Percentiles rank a stretch among this genome's conserved stretches.
These are phyloP conservation scores for Geodia barretti DNA, from an alignment of 37 sponge, comb jelly and placozoan species.

Conservation along the genomic window DNA sequence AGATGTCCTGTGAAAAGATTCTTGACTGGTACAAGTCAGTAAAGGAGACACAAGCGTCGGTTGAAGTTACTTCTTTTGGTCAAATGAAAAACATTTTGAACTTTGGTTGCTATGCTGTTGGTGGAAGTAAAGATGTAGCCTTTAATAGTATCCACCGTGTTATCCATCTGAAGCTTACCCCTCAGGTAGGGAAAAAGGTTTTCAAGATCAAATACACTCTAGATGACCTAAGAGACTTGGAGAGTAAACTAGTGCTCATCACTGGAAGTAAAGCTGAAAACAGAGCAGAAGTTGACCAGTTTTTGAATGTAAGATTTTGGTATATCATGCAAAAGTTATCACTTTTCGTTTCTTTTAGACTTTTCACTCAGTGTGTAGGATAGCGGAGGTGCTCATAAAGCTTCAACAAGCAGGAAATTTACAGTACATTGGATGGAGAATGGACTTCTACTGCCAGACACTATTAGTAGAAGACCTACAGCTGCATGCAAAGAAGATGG, in stretches of 20 bases:
- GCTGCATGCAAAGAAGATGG: slow-evolving; percentile 33
- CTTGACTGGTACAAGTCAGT: slow-evolving; percentile 76
- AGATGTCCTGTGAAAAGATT: slow-evolving; percentile 46
- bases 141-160: slow-evolving; percentile 35
- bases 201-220: slow-evolving; percentile 44
- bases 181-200: slow-evolving; percentile 8
- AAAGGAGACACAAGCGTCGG: slow-evolving; percentile 67
- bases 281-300: slow-evolving; percentile 50
- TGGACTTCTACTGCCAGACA: slow-evolving; percentile 7
- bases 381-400: slow-evolving; percentile 42
- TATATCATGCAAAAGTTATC: neutral
- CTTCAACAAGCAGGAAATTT: slow-evolving; percentile 56
- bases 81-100: slow-evolving; percentile 66
- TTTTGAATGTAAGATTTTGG: slow-evolving; percentile 42
- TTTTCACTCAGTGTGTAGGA: slow-evolving; percentile 40
- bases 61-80: slow-evolving; percentile 64
- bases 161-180: slow-evolving; percentile 27
- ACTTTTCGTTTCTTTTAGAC: slow-evolving; percentile 16
- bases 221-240: slow-evolving; percentile 74
- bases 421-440: slow-evolving; percentile 41
- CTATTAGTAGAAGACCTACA: slow-evolving; percentile 15
- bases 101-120: slow-evolving; percentile 56
- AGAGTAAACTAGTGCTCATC: slow-evolving; percentile 83
- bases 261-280: slow-evolving; percentile 66
- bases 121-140: neutral